Percentiles rank a stretch among this genome's conserved stretches.
These are phyloP conservation scores for Telmatherina bonti DNA, from an alignment of 2,797 vertebrate species.

Conservation along the genomic window DNA sequence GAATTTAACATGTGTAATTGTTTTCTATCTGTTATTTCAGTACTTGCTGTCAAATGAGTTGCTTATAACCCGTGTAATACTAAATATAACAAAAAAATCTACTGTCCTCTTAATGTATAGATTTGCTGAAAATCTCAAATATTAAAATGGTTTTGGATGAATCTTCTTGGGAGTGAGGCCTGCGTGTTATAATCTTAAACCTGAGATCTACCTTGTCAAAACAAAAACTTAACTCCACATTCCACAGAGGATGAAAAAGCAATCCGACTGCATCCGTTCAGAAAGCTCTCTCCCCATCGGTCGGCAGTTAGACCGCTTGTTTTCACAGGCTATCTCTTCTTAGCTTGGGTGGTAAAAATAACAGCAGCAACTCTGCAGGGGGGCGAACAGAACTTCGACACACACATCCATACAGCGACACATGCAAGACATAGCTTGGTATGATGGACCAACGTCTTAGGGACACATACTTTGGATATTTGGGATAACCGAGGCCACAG, in stretches of 20 bases:
- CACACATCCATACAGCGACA: constrained; percentile 35
- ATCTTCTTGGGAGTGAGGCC: neutral
- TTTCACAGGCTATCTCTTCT: constrained; percentile 80
- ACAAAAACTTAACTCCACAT: constrained; percentile 57
- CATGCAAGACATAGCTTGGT: constrained; percentile 32
- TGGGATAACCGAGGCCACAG: constrained; percentile 44
- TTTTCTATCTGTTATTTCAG: neutral
- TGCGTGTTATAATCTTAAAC: neutral
- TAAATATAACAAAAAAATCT: too few relatives aligned
- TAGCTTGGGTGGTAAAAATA: constrained; percentile 78
- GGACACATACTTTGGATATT: constrained; percentile 46
- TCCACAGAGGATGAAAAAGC: constrained; percentile 55
- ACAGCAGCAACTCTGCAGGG: constrained; percentile 74
- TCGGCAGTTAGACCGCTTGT: constrained; percentile 78
- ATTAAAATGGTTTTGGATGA: neutral
- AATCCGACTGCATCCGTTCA: constrained; percentile 59
- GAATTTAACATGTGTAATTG: neutral
- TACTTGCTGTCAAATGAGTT: too few relatives aligned
- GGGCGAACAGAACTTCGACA: constrained; percentile 61
- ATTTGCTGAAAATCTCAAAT: neutral
- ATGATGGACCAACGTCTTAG: constrained; percentile 48
- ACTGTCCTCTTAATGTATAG: neutral
- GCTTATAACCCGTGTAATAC: too few relatives aligned
- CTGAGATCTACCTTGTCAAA: constrained; percentile 32
- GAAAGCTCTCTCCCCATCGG: constrained; percentile 50